A percentile compares a stretch with the other conserved stretches of the same genome.
phyloP scores from a whole-genome alignment of 1,140 invertebrate species.

The Argopecten irradians region DNA sequence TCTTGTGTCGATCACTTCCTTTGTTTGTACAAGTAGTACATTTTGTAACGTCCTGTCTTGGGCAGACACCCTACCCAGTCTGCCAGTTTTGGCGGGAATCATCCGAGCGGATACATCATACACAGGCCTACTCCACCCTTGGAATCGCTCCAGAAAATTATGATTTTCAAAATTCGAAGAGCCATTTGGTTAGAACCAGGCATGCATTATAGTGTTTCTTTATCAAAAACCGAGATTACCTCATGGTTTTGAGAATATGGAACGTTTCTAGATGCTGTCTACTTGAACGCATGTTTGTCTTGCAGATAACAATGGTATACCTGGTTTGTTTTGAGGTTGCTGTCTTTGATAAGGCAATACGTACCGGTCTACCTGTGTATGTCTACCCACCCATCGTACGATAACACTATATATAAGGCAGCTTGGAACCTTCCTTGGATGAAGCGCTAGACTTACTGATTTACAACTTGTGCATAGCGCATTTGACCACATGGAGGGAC shows the following conservation, averaged over 20 bases:
- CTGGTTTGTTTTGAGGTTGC: not conserved
- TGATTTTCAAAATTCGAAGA: not conserved
- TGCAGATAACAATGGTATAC: not conserved
- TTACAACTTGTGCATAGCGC: too few species aligned
- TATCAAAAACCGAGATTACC: not conserved
- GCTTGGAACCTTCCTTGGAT: too few species aligned
- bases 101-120: not conserved
- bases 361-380: not conserved
- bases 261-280: not conserved
- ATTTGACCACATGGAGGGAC: too few species aligned
- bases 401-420: too few species aligned
- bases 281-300: not conserved
- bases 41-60: not conserved
- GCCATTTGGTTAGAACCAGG: not conserved
- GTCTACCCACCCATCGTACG: not conserved
- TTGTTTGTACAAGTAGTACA: not conserved
- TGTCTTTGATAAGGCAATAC: not conserved
- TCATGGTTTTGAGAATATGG: not conserved
- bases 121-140: not conserved
- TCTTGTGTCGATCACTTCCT: not conserved
- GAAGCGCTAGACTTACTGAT: too few species aligned
- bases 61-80: not conserved
- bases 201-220: not conserved
- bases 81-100: not conserved
- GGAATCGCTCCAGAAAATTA: conserved; percentile 9